Conservation (phyloP, 2,113 vertebrate species). For the Falco punctatus region DNA sequence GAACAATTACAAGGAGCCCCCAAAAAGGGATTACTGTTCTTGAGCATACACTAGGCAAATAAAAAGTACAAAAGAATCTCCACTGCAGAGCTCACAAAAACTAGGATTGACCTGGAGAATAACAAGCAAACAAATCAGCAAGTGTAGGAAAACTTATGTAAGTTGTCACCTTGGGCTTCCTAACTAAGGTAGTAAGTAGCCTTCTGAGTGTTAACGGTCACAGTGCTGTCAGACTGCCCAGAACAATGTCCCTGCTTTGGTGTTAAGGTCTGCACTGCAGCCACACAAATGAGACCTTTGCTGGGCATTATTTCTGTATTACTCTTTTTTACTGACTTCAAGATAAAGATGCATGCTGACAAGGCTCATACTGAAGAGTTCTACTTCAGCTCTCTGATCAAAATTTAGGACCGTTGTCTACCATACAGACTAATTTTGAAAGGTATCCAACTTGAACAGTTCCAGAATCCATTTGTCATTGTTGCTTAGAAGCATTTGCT, state of each 20-base stretch:
- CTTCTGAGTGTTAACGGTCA: not conserved
- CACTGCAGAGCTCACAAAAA: not conserved
- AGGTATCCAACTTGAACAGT: constrained; percentile 21
- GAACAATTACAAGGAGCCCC: not conserved
- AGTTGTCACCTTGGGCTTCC: not conserved
- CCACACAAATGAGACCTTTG: not conserved
- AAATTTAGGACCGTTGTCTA: constrained; percentile 33
- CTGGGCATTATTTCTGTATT: not conserved
- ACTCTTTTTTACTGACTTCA: constrained; percentile 24
- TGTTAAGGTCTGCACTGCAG: not conserved
- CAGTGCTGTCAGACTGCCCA: not conserved
- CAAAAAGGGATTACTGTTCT: not conserved
- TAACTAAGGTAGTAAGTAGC: not conserved
- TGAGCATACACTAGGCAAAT: not conserved
- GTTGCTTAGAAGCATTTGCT: not conserved
- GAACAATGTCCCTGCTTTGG: not conserved
- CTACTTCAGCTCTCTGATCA: constrained; percentile 36
- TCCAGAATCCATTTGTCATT: constrained; percentile 16
- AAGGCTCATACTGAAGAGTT: constrained; percentile 5
- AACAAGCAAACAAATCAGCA: not conserved
- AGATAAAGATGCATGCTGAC: constrained; percentile 38
- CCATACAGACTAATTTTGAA: constrained; percentile 8
- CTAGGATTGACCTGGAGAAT: not conserved
- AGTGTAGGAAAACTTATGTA: not conserved
- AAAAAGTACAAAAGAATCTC: not conserved